Evolutionary conservation across 30 jellyfish, hydroid and myxozoan genomes (phyloP), one percentile per base, ranked within the genome.

Genomic region (Rhopilema esculentum): DNA sequence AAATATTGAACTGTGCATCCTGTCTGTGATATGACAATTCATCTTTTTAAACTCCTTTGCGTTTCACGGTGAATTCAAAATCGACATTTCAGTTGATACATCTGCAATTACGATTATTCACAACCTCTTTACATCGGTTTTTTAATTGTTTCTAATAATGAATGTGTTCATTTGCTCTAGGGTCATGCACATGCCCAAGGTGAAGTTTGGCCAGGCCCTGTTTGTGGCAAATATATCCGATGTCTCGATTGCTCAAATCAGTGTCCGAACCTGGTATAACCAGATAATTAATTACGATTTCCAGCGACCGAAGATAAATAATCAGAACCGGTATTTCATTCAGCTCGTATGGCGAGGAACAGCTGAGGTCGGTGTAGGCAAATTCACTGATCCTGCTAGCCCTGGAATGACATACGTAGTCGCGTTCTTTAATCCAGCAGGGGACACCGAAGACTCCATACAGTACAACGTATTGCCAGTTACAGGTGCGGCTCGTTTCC

Each of bases 291-390:
- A 64, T 52, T 95, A 90, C 76, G 97, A 95, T 32, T 95, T 95
- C 92, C 98, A 90, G 75, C 33, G 88, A 75, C 99, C 99, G 61
- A 69, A 88, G 70, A 82, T 95, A 66, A 87, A 85, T 9, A 82
- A 71, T n/a, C 31, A 30, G 71, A 90, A 95, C 84, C 95, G 98
- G 64, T 95, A 95, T 87, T 95, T 95, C 69, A 96, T 89, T 19
- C 99, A 95, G 66, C 88, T 95, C 22, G 97, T 95, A n/a, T 95
- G 99, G 99, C 79, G 99, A 70, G 91, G 97, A 32, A 86, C 93
- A 12, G 79, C 97, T 6, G 95, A 95, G 16, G 97, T 95, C 26
- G 99, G 99, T 49, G 99, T 90, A n/a, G 99, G 99, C 53, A 87
- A 90, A 67, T 77, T 51, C 68, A 78, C 79, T 53, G 94, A 97